Evolutionary conservation across 1,140 invertebrate species (phyloP), one percentile per base, ranked within the genome.

Genomic region (Antheraea mylitta): DNA sequence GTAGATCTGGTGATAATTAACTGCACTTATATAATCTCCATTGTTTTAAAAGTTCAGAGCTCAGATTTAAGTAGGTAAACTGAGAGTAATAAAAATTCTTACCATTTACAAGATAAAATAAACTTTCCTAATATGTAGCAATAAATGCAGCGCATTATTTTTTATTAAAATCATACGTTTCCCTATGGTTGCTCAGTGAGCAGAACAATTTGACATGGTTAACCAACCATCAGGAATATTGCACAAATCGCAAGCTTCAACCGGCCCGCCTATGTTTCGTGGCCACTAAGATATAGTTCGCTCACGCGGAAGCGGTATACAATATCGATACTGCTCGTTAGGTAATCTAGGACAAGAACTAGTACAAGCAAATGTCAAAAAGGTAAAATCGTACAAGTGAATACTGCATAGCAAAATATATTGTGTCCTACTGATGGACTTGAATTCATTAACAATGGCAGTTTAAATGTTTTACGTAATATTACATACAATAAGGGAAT

Each of bases 321-420:
- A 18, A 60, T 68, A 68, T 68, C 70, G 53, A 66, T 66, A 66
- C 59, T 53, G 70, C 58, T 58, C 45, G n/a, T 72, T 72, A 72
- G 63, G 67, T 66, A 72, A 72, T 72, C 60, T 72, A 72, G 70
- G 66, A 19, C 70, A 72, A 67, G 67, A 68, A 71, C 66, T 71
- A 19, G 70, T 71, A 38, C 62, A 59, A 48, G 45, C 67, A 68
- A 72, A 72, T 72, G 70, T 67, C 70, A 72, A 45, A 53, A 53
- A 30, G 9, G 6, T 53, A 38, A 48, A 22, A 19, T 19, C 18
- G 42, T 10, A 65, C 19, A 45, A 45, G 38, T 45, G 45, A 45
- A 38, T 64, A 37, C 38, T 42, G 63, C 63, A 18, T 65, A 10
- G 11, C 7, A 18, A 65, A 65, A 65, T 65, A 48, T 42, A 16